Conservation (phyloP, 2,888 invertebrate species). For the Dryocosmus kuriphilus region DNA sequence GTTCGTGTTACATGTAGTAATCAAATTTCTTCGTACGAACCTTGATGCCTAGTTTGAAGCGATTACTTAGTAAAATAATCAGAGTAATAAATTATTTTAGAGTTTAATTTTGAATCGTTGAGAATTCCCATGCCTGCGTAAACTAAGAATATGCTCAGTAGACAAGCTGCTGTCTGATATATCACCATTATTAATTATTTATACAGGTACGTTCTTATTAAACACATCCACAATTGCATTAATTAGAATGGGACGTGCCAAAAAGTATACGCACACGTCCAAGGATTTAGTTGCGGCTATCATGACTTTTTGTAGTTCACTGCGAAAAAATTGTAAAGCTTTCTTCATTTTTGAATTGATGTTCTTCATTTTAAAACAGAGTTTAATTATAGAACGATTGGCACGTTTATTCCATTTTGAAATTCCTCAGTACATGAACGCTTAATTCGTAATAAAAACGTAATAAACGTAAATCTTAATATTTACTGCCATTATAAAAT, state of each 20-base stretch:
- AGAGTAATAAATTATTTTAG: background rate
- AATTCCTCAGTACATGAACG: too few relatives aligned
- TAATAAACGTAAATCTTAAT: background rate
- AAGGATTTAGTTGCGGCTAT: slow-evolving; percentile 79
- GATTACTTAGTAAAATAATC: slow-evolving; percentile 1
- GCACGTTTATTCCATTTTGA: too few relatives aligned
- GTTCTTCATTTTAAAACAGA: background rate
- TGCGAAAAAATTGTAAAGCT: slow-evolving; percentile 55
- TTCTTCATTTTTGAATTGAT: background rate
- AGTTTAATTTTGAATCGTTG: slow-evolving; percentile 41
- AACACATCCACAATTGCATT: slow-evolving; percentile 80
- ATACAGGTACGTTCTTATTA: slow-evolving; percentile 81
- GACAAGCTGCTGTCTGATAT: slow-evolving; percentile 78
- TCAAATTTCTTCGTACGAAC: slow-evolving; percentile 79
- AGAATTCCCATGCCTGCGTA: slow-evolving; percentile 64
- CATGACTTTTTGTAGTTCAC: slow-evolving; percentile 70
- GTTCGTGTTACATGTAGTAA: slow-evolving; percentile 89
- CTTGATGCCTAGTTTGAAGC: slow-evolving; percentile 79
- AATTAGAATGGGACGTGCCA: slow-evolving; percentile 81
- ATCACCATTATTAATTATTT: slow-evolving; percentile 84
- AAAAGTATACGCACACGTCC: slow-evolving; percentile 85
- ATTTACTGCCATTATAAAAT: background rate
- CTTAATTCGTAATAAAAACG: too few relatives aligned
- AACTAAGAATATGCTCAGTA: slow-evolving; percentile 71
- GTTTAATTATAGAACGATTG: too few relatives aligned